Conservation (phyloP, 2,797 vertebrate species). For the Mormyrops boulengeri region DNA sequence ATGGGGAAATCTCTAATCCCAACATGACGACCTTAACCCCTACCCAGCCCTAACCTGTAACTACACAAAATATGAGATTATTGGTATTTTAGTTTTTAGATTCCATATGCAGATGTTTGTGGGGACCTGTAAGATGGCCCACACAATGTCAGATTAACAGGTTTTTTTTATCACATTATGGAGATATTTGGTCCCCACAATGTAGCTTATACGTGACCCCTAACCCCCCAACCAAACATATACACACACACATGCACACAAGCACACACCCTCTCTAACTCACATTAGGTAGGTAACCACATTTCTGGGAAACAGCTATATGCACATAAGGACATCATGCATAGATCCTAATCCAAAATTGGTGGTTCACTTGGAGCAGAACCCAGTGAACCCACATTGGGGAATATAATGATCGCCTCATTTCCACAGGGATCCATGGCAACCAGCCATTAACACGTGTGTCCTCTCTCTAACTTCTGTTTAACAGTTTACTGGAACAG, state of each 20-base stretch:
- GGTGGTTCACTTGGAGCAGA: constrained; percentile 25
- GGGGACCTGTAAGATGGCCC: not conserved
- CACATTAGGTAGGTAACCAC: not conserved
- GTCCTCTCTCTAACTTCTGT: constrained; percentile 18
- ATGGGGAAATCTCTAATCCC: not conserved
- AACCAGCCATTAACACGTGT: constrained; percentile 32
- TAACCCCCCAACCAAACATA: not conserved
- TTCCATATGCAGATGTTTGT: not conserved
- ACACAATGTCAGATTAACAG: too few species aligned
- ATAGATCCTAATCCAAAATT: constrained; percentile 27
- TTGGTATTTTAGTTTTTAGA: not conserved
- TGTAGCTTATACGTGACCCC: not conserved
- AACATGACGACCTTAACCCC: not conserved
- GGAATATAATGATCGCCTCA: constrained; percentile 9
- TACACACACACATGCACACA: not conserved
- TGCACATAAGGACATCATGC: not conserved
- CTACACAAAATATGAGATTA: not conserved
- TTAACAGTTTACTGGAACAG: constrained; percentile 15
- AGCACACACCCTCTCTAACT: not conserved
- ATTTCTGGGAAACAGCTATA: not conserved
- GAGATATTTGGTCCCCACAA: too few species aligned
- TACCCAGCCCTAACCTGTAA: not conserved
- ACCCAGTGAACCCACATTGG: not conserved
- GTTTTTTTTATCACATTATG: too few species aligned
- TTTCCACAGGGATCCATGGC: constrained; percentile 26